Base-by-base conservation (phyloP, 1,140 invertebrate genomes). In the Lutraria rhynchaena region DNA sequence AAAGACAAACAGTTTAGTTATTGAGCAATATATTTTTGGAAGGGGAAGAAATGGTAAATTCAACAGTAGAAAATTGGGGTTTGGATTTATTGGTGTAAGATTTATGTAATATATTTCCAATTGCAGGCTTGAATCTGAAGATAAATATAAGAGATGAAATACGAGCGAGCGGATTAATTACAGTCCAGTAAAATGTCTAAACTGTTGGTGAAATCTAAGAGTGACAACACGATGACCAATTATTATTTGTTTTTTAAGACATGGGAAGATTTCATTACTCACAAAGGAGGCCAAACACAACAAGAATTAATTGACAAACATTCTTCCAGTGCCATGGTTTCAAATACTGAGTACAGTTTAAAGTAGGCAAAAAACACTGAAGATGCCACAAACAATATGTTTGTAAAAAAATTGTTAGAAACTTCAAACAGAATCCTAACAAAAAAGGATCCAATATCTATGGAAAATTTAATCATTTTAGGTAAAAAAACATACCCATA, bases 41-140 rank as follows among this genome's bases (percentile, higher is more conserved):
- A 19, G 67, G 24, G 67, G 67, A 29, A 46, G 67, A 22, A 70
- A 70, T 44, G 67, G 67, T 2, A 51, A 49, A 24, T 70, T 70
- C 51, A 44, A 70, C 29, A 44, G 67, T 19, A 70, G 67, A 33
- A 22, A 22, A 22, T 31, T 70, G 11, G 24, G n/a, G 11, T 70
- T 70, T 70, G 29, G 67, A 27, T 49, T 70, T 15, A 31, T 70
- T n/a, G 67, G 41, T 49, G 1, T 70, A 27, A n/a, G n/a, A n/a
- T n/a, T n/a, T n/a, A n/a, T n/a, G n/a, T n/a, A n/a, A n/a, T n/a
- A n/a, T n/a, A n/a, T n/a, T n/a, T n/a, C n/a, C n/a, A n/a, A n/a
- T n/a, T n/a, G n/a, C n/a, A 70, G 67, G 67, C 46, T 31, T 70
- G 41, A 70, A 70, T 27, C 24, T 70, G 22, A 51, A 31, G 29